Percentiles rank a stretch among this genome's conserved stretches.
These are phyloP conservation scores for Epinephelus moara DNA, from an alignment of 2,113 vertebrate genomes.

Conservation along the genomic window DNA sequence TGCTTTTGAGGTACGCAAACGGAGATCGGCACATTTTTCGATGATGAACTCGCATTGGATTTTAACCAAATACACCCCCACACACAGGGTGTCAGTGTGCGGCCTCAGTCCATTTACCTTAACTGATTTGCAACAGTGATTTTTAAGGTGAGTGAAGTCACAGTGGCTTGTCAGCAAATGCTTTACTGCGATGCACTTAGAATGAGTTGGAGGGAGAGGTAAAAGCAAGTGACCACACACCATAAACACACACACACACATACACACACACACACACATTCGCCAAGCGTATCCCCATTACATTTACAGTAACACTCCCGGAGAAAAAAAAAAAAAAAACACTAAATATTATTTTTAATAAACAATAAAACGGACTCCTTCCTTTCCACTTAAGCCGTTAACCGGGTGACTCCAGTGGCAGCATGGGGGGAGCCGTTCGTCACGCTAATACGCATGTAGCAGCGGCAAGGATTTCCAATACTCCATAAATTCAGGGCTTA, in stretches of 20 bases:
- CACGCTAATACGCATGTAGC: constrained; percentile 78
- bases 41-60: constrained; percentile 12
- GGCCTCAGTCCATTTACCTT: constrained; percentile 23
- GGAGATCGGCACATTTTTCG: background rate
- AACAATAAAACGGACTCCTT: constrained; percentile 52
- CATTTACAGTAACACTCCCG: constrained; percentile 39
- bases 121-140: constrained; percentile 43
- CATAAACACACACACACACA: constrained; percentile 25
- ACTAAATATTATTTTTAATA: constrained; percentile 55
- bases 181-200: constrained; percentile 42
- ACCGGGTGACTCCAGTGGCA: constrained; percentile 44
- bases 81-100: background rate
- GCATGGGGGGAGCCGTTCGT: constrained; percentile 51
- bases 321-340: background rate
- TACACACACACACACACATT: constrained; percentile 10
- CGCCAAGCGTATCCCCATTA: background rate
- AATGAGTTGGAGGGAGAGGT: constrained; percentile 35
- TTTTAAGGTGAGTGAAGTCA: constrained; percentile 45
- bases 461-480: constrained; percentile 76
- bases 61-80: constrained; percentile 5
- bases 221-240: constrained; percentile 41
- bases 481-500: constrained; percentile 83
- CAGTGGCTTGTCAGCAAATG: constrained; percentile 29
- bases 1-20: background rate
- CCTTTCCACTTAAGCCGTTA: constrained; percentile 61